These are phyloP conservation scores for Rhagonycha fulva DNA, from an alignment of 2,888 invertebrate species.

Conservation along the genomic window DNA sequence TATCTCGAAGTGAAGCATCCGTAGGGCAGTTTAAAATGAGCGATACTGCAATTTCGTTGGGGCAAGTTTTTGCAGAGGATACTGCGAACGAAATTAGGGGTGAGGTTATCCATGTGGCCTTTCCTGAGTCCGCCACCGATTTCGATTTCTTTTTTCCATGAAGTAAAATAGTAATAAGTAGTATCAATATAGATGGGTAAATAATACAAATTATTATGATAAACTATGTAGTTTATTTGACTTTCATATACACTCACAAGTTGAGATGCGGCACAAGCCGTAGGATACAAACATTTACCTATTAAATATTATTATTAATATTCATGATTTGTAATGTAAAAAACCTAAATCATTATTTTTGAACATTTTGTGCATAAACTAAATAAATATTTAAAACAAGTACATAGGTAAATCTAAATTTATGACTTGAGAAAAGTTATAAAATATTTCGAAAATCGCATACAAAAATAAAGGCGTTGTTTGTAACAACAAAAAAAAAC, in stretches of 20 bases:
- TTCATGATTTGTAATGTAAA: conserved; percentile 52
- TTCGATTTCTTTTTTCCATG: neutral
- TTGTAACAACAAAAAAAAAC: conserved; percentile 23
- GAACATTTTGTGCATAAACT: conserved; percentile 35
- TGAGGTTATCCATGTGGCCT: too few species aligned
- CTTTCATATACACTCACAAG: conserved; percentile 60
- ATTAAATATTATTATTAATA: conserved; percentile 59
- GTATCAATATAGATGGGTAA: conserved; percentile 1
- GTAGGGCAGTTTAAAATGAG: neutral
- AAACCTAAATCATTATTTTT: conserved; percentile 49
- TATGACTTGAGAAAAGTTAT: conserved; percentile 2
- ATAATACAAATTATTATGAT: conserved; percentile 48
- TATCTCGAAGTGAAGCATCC: neutral
- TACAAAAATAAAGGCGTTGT: conserved; percentile 26
- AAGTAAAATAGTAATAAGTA: neutral
- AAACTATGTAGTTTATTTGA: conserved; percentile 60
- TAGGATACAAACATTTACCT: conserved; percentile 60
- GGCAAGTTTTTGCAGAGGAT: neutral
- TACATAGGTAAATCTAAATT: conserved; percentile 27
- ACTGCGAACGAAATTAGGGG: too few species aligned
- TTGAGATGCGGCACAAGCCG: conserved; percentile 58
- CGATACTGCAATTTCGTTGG: neutral
- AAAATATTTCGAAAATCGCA: conserved; percentile 17
- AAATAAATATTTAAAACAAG: conserved; percentile 29
- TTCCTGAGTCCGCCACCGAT: neutral